Conservation (phyloP, 2,113 vertebrate species). For the Semnornis frantzii region DNA sequence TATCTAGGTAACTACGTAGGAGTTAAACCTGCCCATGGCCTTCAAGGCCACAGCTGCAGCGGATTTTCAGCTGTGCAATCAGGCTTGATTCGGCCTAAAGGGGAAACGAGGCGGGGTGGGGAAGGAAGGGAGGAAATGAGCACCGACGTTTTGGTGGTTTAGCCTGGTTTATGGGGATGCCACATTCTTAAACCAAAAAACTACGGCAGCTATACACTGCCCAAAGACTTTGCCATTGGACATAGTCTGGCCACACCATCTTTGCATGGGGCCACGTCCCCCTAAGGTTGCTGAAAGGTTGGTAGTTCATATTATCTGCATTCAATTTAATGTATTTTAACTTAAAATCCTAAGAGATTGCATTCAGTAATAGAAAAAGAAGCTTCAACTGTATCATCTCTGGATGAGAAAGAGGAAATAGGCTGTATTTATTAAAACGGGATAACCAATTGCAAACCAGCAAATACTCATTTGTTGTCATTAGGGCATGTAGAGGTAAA, state of each 20-base stretch:
- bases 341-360: not conserved
- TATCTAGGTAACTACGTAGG: too few species aligned
- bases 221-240: not conserved
- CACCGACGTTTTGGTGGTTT: too few species aligned
- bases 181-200: too few species aligned
- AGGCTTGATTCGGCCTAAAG: too few species aligned
- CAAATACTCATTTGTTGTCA: not conserved
- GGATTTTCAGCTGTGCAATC: too few species aligned
- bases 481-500: not conserved
- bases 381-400: not conserved
- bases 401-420: not conserved
- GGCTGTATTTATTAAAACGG: not conserved
- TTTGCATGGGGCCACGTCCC: fast-evolving
- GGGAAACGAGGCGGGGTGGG: too few species aligned
- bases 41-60: too few species aligned
- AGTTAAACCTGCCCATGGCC: too few species aligned
- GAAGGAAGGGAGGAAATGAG: too few species aligned
- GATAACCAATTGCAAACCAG: not conserved
- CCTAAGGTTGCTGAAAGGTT: not conserved
- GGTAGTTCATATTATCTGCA: not conserved
- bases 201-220: not conserved
- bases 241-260: fast-evolving
- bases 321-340: not conserved
- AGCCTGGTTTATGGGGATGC: too few species aligned
- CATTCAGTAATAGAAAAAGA: not conserved